Evolutionary conservation across 2,888 invertebrate species (phyloP).

Genomic region (Caenorhabditis sinica): DNA sequence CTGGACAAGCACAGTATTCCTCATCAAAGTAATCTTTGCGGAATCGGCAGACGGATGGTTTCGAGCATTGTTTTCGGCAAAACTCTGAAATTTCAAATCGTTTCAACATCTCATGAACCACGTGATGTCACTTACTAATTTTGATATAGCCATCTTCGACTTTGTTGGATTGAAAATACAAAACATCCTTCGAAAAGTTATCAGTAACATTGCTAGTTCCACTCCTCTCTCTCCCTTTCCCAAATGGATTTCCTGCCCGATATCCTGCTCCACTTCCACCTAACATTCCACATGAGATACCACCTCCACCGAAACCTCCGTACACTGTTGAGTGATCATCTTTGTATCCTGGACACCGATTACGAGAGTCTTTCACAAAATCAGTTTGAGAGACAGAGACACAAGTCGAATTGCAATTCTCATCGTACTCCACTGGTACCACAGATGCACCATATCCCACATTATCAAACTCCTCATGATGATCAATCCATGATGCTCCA

Average conservation of each 20-base stretch:
- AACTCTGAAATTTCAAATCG: conserved; percentile 26
- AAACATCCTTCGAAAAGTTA: conserved; percentile 30
- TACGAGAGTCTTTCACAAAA: background rate
- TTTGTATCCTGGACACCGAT: conserved; percentile 30
- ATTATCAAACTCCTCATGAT: conserved; percentile 1
- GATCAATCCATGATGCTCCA: conserved; percentile 40
- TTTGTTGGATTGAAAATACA: conserved; percentile 38
- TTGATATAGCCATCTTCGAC: conserved; percentile 53
- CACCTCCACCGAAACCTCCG: conserved; percentile 77
- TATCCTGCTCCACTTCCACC: conserved; percentile 79
- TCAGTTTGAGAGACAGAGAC: conserved; percentile 12
- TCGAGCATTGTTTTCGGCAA: conserved; percentile 43
- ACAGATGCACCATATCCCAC: conserved; percentile 59
- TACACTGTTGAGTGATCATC: conserved; percentile 24
- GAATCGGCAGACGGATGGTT: conserved; percentile 55
- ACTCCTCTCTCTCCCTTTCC: conserved; percentile 43
- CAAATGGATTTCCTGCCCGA: conserved; percentile 63
- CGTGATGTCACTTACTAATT: conserved; percentile 24
- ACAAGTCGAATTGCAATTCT: conserved; percentile 25
- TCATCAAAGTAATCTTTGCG: conserved; percentile 43
- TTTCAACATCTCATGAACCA: background rate
- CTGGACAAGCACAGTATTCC: conserved; percentile 64
- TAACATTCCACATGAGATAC: conserved; percentile 73
- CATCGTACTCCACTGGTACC: background rate
- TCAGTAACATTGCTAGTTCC: conserved; percentile 48